Evolutionary conservation across 1,140 invertebrate species (phyloP).

Genomic region (Drosophila cardini): DNA sequence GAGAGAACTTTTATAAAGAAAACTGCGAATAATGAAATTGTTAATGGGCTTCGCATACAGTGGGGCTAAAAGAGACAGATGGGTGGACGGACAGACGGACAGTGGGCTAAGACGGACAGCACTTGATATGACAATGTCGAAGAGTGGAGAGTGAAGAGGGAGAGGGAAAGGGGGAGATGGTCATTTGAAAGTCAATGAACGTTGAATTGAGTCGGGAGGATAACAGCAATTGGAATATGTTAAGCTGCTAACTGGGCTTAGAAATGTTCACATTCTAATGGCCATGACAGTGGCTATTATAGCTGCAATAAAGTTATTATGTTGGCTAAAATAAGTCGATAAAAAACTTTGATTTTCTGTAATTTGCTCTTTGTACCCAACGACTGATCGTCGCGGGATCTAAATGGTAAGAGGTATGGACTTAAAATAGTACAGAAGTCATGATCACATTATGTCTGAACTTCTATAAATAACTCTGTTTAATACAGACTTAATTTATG

Average conservation of each 20-base stretch:
- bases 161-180: constrained; percentile 8
- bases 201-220: not conserved
- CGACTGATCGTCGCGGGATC: no score
- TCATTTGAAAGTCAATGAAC: constrained; percentile 53
- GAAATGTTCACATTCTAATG: constrained; percentile 16
- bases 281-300: constrained; percentile 7
- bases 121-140: constrained; percentile 38
- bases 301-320: constrained; percentile 4
- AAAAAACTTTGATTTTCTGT: no score
- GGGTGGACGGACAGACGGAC: not conserved
- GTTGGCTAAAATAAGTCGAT: not conserved
- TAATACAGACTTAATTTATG: no score
- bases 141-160: not conserved
- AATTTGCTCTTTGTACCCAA: no score
- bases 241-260: constrained; percentile 12
- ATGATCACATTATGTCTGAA: no score
- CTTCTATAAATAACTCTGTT: no score
- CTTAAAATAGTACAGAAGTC: no score
- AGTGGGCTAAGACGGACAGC: not conserved
- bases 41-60: constrained; percentile 57
- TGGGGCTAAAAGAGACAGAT: not conserved
- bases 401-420: no score
- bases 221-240: constrained; percentile 36
- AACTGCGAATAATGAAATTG: constrained; percentile 73
- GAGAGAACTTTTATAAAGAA: constrained; percentile 42